phyloP scores from a whole-genome alignment of 2,113 vertebrate genomes.

The Thunnus thynnus region DNA sequence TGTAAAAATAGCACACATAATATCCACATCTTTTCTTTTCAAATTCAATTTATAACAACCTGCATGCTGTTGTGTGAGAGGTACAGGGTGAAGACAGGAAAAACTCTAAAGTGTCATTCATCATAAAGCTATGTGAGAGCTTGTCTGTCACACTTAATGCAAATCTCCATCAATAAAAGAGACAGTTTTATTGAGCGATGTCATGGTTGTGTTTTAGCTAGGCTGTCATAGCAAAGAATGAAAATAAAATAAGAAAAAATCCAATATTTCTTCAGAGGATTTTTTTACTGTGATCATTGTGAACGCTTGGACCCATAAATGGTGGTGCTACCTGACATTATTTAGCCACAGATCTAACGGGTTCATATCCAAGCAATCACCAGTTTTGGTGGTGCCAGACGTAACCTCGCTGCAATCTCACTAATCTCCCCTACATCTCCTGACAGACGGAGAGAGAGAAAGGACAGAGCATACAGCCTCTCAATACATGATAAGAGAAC shows the following conservation, averaged over 20 bases:
- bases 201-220: slow-evolving; percentile 6
- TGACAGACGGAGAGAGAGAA: slow-evolving; percentile 35
- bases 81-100: slow-evolving; percentile 6
- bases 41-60: neutral
- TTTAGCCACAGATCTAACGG: slow-evolving; percentile 33
- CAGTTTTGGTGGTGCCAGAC: slow-evolving; percentile 52
- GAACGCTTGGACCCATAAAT: neutral
- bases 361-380: slow-evolving; percentile 47
- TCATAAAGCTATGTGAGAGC: neutral
- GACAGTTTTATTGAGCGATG: slow-evolving; percentile 4
- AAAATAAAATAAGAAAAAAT: neutral
- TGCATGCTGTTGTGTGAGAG: neutral
- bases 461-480: slow-evolving; percentile 43
- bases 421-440: slow-evolving; percentile 51
- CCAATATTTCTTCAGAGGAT: neutral
- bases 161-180: slow-evolving; percentile 4
- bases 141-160: slow-evolving; percentile 27
- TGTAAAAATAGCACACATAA: slow-evolving; percentile 17
- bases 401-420: slow-evolving; percentile 54
- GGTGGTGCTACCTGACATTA: slow-evolving; percentile 21
- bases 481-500: slow-evolving; percentile 58
- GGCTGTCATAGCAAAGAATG: neutral
- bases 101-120: slow-evolving; percentile 25
- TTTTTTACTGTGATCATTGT: slow-evolving; percentile 4
- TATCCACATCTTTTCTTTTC: slow-evolving; percentile 2